Base-by-base conservation (phyloP, 2,113 vertebrate genomes). In the Rhadina sibilatrix region DNA sequence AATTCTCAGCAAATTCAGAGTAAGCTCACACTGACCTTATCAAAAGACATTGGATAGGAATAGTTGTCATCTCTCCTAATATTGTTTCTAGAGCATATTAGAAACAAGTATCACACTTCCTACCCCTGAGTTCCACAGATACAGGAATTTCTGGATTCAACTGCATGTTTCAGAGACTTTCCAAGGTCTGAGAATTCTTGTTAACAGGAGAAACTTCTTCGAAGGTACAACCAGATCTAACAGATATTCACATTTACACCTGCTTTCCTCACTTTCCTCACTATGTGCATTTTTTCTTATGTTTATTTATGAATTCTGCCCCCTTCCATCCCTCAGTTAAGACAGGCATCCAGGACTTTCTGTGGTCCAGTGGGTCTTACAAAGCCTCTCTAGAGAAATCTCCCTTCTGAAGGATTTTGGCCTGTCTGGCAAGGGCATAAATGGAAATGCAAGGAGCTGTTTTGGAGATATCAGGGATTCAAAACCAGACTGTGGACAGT, bases 401-500 rank as follows among this genome's bases (percentile, higher is more conserved):
- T 56, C 33, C 37, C 15, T 75, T 63, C 44, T 75, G 47, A 63
- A 79, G 61, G 52, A 52, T 24, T 79, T 10, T 76, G 66, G 44
- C 19, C 15, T 6, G 7, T 33, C 33, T 60, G 40, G 27, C 24
- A 80, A 60, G 50, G 30, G 19, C 33, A 46, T 2, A 24, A 1
- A 2, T 5, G 21, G 2, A 3, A 61, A 65, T 28, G 28, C 65
- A 66, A 74, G 28, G 20, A 66, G 40, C 17, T 76, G 33, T 47
- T 69, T 22, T n/a, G 28, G 31, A 52, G 18, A 38, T 3, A 9
- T 1, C 66, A 91, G 57, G n/a, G 52, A 70, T 40, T 44, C 5
- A 11, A 31, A 86, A 40, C 84, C 31, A 0, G 0, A 2, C 56
- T 56, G 56, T 1, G 3, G 16, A 6, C 4, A 31, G 9, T 40